These are phyloP conservation scores for Oncorhynchus clarkii DNA, from an alignment of 2,113 vertebrate genomes.

Conservation along the genomic window DNA sequence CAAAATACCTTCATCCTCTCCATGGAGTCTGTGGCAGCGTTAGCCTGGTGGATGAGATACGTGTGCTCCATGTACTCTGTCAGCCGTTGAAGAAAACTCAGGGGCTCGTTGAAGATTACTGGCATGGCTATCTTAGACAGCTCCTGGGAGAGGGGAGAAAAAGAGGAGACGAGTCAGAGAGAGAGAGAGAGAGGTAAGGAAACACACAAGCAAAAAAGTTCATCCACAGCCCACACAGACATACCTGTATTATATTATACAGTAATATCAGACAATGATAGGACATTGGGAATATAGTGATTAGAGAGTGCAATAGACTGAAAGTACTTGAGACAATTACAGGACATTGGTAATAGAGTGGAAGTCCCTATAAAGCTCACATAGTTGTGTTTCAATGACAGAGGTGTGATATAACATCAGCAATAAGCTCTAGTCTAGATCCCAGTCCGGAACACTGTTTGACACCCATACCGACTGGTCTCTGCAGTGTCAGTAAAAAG, in stretches of 20 bases:
- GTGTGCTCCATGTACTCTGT: conserved; percentile 98
- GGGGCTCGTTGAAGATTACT: conserved; percentile 93
- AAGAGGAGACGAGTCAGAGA: not conserved
- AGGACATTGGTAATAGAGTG: too few relatives aligned
- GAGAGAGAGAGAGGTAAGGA: not conserved
- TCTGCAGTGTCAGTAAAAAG: too few relatives aligned
- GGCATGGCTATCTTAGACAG: conserved; percentile 99
- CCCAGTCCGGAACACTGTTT: too few relatives aligned
- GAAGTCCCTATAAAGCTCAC: too few relatives aligned
- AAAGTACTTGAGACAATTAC: too few relatives aligned
- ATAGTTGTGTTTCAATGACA: too few relatives aligned
- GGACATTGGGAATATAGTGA: not conserved
- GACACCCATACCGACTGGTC: too few relatives aligned
- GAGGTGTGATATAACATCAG: too few relatives aligned
- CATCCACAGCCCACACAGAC: not conserved
- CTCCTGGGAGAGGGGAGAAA: conserved; percentile 73
- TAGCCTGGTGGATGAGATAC: conserved; percentile 96
- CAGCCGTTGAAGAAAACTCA: conserved; percentile 95
- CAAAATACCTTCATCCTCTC: conserved; percentile 90
- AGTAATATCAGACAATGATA: too few relatives aligned
- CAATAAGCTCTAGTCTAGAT: too few relatives aligned
- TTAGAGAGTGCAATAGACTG: too few relatives aligned
- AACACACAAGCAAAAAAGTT: not conserved
- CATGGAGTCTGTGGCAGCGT: conserved; percentile 78
- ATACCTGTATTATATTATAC: too few relatives aligned